Evolutionary conservation across 2,113 vertebrate species (phyloP), one percentile per base, ranked within the genome.

Genomic region (Damaliscus lunatus): DNA sequence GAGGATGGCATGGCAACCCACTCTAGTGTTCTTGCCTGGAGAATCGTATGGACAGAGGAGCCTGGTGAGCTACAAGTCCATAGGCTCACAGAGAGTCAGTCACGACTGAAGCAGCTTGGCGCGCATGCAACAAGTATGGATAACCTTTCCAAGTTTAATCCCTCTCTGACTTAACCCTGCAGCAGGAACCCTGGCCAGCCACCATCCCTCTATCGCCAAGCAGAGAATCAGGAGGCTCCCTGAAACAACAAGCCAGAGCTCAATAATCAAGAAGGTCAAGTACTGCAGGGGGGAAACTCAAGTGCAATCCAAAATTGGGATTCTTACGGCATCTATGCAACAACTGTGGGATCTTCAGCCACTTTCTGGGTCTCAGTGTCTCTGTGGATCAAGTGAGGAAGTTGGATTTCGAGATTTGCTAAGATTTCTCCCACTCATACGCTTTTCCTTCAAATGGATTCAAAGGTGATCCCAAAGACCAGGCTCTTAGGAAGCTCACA

Each of bases 201-300:
- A 82, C 43, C 77, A 50, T 33, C 50, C 25, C 33, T 77, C 80
- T 5, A 2, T 31, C 67, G 17, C 71, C 33, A 82, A 78, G 71
- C 53, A 33, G 83, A 93, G 48, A 94, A 59, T n/a, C 29, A 48
- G 71, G 59, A 94, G 50, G 48, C 53, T 95, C 46, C 27, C 86
- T 13, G n/a, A 40, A 46, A 33, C 31, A 57, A 53, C 4, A 93
- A 17, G 6, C 27, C 13, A 77, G 86, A 60, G 29, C 11, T 81
- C 80, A 83, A 43, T 40, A 87, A 53, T 11, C 27, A 59, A 74
- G 50, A 59, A 46, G 13, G 3, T 50, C 12, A 90, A n/a, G 25
- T 48, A 13, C 4, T 50, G 3, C 23, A 48, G 10, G 13, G 53
- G 11, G 11, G 11, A 80, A 78, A 60, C 29, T 13, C 9, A 62